phyloP scores from a whole-genome alignment of 1,140 invertebrate species.

The Danaus melanippus region DNA sequence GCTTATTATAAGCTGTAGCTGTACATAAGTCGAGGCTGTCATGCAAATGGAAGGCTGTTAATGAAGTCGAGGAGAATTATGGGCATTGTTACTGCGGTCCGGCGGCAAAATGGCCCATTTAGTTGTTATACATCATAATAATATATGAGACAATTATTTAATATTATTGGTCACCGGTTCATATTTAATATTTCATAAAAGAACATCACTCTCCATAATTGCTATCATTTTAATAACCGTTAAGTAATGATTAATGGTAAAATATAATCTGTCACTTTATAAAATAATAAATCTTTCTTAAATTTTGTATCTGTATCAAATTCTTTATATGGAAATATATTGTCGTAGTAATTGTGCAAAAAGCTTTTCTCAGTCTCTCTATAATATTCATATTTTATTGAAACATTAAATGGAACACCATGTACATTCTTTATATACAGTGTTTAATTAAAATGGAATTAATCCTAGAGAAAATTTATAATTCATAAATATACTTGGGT shows the following conservation, averaged over 20 bases:
- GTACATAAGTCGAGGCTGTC: slow-evolving; percentile 60
- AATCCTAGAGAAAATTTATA: too few relatives aligned
- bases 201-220: not conserved
- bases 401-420: too few relatives aligned
- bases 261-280: not conserved
- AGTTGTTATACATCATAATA: slow-evolving; percentile 62
- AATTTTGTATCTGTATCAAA: too few relatives aligned
- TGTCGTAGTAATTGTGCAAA: too few relatives aligned
- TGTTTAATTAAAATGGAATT: too few relatives aligned
- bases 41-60: slow-evolving; percentile 70
- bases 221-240: not conserved
- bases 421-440: too few relatives aligned
- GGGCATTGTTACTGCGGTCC: slow-evolving; percentile 65
- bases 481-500: too few relatives aligned
- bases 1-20: slow-evolving; percentile 55
- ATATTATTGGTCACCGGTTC: slow-evolving; percentile 39
- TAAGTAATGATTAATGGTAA: slow-evolving; percentile 3
- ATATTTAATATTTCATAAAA: slow-evolving; percentile 5
- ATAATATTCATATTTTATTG: too few relatives aligned
- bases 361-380: too few relatives aligned
- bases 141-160: slow-evolving; percentile 61
- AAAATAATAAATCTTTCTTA: too few relatives aligned
- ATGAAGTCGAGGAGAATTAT: slow-evolving; percentile 70
- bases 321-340: too few relatives aligned
- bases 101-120: slow-evolving; percentile 63